Conservation (phyloP, 2,888 invertebrate species). For the Pemphredon lugubris region DNA sequence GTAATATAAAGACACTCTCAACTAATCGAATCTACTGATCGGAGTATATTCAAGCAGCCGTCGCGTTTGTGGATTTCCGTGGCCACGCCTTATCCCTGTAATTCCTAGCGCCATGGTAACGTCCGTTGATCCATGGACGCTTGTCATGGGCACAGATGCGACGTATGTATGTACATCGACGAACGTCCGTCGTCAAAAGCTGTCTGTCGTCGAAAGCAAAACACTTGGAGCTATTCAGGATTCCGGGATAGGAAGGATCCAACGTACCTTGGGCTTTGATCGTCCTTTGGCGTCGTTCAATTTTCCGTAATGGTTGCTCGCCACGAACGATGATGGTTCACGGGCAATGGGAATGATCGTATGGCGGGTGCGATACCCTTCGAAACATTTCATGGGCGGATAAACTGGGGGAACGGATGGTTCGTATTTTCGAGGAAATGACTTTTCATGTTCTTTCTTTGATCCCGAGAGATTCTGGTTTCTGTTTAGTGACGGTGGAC, state of each 20-base stretch:
- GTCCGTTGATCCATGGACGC: slow-evolving; percentile 12
- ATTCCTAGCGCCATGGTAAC: slow-evolving; percentile 22
- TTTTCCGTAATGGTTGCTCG: slow-evolving; percentile 69
- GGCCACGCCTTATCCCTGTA: slow-evolving; percentile 46
- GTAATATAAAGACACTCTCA: too few relatives aligned
- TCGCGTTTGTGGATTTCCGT: not conserved
- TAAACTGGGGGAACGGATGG: too few relatives aligned
- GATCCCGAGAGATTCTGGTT: too few relatives aligned
- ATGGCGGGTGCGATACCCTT: not conserved
- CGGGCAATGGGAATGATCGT: too few relatives aligned
- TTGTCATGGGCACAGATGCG: slow-evolving; percentile 15
- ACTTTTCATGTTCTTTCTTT: too few relatives aligned
- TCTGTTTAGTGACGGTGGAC: too few relatives aligned
- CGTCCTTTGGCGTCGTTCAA: slow-evolving; percentile 66
- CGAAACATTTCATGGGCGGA: slow-evolving; percentile 14
- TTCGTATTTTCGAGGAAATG: too few relatives aligned
- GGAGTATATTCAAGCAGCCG: not conserved
- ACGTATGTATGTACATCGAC: slow-evolving; percentile 8
- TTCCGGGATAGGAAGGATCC: slow-evolving; percentile 28
- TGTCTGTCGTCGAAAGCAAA: slow-evolving; percentile 43
- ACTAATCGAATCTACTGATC: too few relatives aligned
- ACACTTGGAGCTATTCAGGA: slow-evolving; percentile 31
- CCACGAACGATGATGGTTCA: slow-evolving; percentile 3
- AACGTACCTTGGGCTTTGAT: slow-evolving; percentile 35
- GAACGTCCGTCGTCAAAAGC: slow-evolving; percentile 47